A percentile compares a stretch with the other conserved stretches of the same genome.
These are phyloP conservation scores for Lanistes nyassanus DNA, from an alignment of 1,140 invertebrate species.

Conservation along the genomic window DNA sequence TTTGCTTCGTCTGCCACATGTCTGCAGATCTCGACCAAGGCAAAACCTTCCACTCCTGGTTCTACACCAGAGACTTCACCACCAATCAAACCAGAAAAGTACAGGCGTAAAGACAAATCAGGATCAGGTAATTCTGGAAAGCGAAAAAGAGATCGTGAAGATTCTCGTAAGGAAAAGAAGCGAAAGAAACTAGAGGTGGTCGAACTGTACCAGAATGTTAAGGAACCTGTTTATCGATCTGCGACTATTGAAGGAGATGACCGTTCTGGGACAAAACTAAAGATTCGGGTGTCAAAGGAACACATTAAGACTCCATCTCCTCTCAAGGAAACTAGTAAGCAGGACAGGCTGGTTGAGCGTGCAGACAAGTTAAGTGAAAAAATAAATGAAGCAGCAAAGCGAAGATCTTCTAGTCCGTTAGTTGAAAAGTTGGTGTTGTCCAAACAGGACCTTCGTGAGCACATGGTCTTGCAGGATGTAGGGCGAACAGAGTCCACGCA, in stretches of 20 bases:
- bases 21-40: slow-evolving; percentile 51
- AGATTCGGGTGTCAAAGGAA: slow-evolving; percentile 46
- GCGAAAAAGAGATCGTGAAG: slow-evolving; percentile 54
- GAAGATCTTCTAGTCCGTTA: slow-evolving; percentile 15
- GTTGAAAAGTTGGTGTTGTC: slow-evolving; percentile 24
- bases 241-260: slow-evolving; percentile 43
- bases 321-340: slow-evolving; percentile 10
- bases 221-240: slow-evolving; percentile 47
- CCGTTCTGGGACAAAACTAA: slow-evolving; percentile 48
- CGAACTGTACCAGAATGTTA: slow-evolving; percentile 30
- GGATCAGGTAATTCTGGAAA: slow-evolving; percentile 51
- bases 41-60: slow-evolving; percentile 38
- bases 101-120: slow-evolving; percentile 50
- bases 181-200: slow-evolving; percentile 50
- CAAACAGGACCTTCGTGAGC: slow-evolving; percentile 25
- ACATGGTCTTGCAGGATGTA: neutral
- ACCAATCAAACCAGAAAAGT: slow-evolving; percentile 48
- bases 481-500: neutral
- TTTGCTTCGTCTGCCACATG: slow-evolving; percentile 51
- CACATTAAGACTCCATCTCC: slow-evolving; percentile 8
- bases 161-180: slow-evolving; percentile 54
- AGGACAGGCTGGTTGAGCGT: slow-evolving; percentile 2
- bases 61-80: slow-evolving; percentile 34
- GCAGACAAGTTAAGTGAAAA: slow-evolving; percentile 20
- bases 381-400: slow-evolving; percentile 11